Evolutionary conservation across 92 coral and sea anemone genomes (phyloP), one percentile per base, ranked within the genome.

Genomic region (Zoanthus gigantus): DNA sequence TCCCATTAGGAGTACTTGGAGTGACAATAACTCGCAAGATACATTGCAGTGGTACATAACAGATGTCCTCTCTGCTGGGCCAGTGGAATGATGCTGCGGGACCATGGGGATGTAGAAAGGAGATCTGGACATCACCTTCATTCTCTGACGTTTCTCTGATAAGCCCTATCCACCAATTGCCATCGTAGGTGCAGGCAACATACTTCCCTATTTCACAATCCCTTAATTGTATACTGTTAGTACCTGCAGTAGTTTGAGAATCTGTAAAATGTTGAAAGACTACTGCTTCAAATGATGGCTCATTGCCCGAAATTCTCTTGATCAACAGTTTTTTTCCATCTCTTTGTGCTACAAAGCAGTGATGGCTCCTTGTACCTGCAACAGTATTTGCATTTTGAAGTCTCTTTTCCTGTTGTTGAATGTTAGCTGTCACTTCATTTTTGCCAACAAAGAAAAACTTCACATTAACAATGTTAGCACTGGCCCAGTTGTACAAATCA

Each of bases 281-380:
- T 54, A 9, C 81, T 56, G 45, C 68, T 47, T 76, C 80, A 76
- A 76, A 76, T 76, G 80, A 76, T 76, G 80, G 80, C 80, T 76
- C 65, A 46, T 76, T 29, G 67, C 67, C 82, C 8, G 60, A 74
- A 32, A 77, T 42, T 57, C 68, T 54, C 82, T 77, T 77, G 5
- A 77, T 16, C 48, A 77, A 60, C 53, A 60, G 14, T 77, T 42
- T 60, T 58, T 29, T 29, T 60, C 14, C 72, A 34, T 78, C 37
- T 37, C 23, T 46, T 37, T 42, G 71, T 12, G 90, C 44, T 12
- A 54, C 23, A 78, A 66, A 87, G 46, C 50, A 54, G 48, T 71
- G 90, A 72, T 66, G 83, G 72, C 86, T 87, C 65, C 90, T 78
- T 66, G 90, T 87, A 28, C 89, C 84, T 75, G 90, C 84, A 52